Evolutionary conservation across 35 echinoderm and acorn worm genomes (phyloP), one percentile per base, ranked within the genome.

Genomic region (Lytechinus pictus): DNA sequence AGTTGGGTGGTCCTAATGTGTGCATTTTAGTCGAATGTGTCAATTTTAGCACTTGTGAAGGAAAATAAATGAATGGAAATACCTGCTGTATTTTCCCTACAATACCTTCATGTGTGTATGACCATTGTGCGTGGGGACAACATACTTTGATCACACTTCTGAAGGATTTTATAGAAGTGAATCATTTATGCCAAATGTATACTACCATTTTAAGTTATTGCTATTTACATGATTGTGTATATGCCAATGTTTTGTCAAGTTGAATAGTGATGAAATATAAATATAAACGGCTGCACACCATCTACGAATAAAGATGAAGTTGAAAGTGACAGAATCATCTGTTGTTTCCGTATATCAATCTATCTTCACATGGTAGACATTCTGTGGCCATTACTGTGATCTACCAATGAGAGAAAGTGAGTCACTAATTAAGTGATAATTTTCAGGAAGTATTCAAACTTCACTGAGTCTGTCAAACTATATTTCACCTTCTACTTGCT

Each of bases 401-500:
- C 16, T 79, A 24, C 66, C 14, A 79, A 5, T 79, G 19, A 79
- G 66, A 79, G 19, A 79, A 27, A 79, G 66, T 79, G 66, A 79
- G 66, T 79, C 66, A 79, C 66, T 79, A 79, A 79, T 79, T n/a
- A 79, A 79, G 66, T 79, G 66, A 79, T 79, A 16, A 79, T n/a
- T n/a, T 79, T n/a, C 66, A 79, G 66, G 66, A 79, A 79, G 66
- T 79, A 79, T 79, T 79, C 21, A 79, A 79, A 79, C 66, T 79
- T 79, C 19, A 24, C 16, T 12, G 61, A n/a, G 66, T n/a, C 66
- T 79, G 6, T 24, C 66, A 79, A 7, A 24, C 19, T 6, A 79
- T 79, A 14, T 16, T 60, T 16, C 3, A 14, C 21, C 66, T 79
- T n/a, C 8, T 79, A 24, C 21, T 60, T 16, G 57, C 66, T n/a